Conservation (phyloP, 2,113 vertebrate genomes). For the Xiphophorus maculatus region DNA sequence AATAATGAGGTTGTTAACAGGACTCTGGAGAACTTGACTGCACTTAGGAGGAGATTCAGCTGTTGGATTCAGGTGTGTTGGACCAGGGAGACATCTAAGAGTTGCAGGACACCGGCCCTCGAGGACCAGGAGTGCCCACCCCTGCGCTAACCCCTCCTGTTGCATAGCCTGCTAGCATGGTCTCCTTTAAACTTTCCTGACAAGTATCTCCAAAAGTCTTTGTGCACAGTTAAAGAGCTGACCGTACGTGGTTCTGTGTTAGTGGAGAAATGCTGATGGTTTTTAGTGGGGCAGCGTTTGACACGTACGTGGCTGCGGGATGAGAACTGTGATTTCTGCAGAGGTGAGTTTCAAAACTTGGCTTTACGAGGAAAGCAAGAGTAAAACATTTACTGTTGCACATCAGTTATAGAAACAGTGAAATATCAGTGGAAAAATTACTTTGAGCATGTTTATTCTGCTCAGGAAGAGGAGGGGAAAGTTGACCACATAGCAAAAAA, state of each 20-base stretch:
- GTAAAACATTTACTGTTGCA: background rate
- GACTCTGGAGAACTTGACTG: too few relatives aligned
- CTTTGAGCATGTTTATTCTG: slow-evolving; percentile 21
- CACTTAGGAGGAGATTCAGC: too few relatives aligned
- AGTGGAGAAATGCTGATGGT: slow-evolving; percentile 16
- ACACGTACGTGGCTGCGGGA: slow-evolving; percentile 17
- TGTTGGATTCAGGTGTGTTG: too few relatives aligned
- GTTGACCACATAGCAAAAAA: slow-evolving; percentile 1
- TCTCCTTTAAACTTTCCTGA: slow-evolving; percentile 8
- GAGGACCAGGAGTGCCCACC: too few relatives aligned
- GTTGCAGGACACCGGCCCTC: too few relatives aligned
- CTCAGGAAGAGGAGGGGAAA: slow-evolving; percentile 10
- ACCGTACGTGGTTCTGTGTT: background rate
- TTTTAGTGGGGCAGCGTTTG: slow-evolving; percentile 51
- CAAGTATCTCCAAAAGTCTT: background rate
- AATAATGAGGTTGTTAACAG: too few relatives aligned
- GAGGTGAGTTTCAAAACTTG: slow-evolving; percentile 2
- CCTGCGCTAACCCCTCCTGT: slow-evolving; percentile 4
- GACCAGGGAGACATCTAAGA: too few relatives aligned
- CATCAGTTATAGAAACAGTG: background rate
- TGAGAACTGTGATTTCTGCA: slow-evolving; percentile 5
- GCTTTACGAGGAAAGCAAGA: background rate
- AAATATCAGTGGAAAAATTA: slow-evolving; percentile 13
- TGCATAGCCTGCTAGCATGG: background rate
- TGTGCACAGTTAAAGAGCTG: background rate